Base-by-base conservation (phyloP, 2,888 invertebrate genomes). In the Morpho achilles region DNA sequence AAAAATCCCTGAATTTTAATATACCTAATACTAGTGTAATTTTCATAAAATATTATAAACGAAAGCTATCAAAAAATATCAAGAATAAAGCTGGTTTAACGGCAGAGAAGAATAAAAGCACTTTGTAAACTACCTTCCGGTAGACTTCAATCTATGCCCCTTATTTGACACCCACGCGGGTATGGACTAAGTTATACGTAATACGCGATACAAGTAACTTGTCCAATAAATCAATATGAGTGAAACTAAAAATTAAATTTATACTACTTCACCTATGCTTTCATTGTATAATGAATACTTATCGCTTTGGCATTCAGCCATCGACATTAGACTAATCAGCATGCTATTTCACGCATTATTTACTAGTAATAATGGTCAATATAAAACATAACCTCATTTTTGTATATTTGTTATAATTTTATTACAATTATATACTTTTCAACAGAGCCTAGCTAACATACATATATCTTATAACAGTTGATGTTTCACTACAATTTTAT, bases 231-330 rank as follows among this genome's bases (percentile, higher is more conserved):
- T 32, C 32, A 32, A 32, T 16, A 16, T 32, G 32, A 40, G 6
- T 32, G 44, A 23, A 32, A 51, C 23, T 51, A 22, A 45, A 22
- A 22, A 51, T n/a, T 46, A 41, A 46, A 45, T 40, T 41, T 41
- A 40, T 44, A 9, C 40, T 47, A 47, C 39, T 47, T 41, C n/a
- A 40, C 40, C 22, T 53, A 47, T 47, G 40, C 46, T 53, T 51
- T 45, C 49, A 51, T 42, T 43, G 46, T 53, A 41, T 44, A 48
- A 54, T 48, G n/a, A 47, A 53, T 16, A 41, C 48, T 54, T 59
- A 62, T 59, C 62, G 51, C 22, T 47, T 54, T 59, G 59, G 56
- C 51, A 57, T 51, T 41, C 51, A 10, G 54, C 51, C 54, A 57
- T 59, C 39, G 49, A 53, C 10, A 60, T 44, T 49, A 44, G 39